A percentile compares a stretch with the other conserved stretches of the same genome.
These are phyloP conservation scores for Papio anubis DNA, from an alignment of 2,113 vertebrate genomes.

Conservation along the genomic window DNA sequence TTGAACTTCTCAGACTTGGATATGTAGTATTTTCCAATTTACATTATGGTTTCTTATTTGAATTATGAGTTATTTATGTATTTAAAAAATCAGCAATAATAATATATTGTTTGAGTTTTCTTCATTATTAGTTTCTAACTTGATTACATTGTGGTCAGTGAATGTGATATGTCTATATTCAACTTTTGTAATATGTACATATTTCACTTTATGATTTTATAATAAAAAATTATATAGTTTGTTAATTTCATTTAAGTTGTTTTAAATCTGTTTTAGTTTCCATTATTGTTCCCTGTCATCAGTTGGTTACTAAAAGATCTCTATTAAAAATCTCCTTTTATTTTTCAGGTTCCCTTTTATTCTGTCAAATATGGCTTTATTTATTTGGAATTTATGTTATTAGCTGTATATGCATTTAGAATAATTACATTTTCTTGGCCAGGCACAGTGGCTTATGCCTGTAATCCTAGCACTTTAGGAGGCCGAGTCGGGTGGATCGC, in stretches of 20 bases:
- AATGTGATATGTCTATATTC: background rate
- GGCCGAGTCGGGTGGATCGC: too few relatives aligned
- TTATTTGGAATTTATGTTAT: conserved; percentile 11
- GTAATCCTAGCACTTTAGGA: too few relatives aligned
- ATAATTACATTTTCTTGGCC: background rate
- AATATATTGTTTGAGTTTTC: background rate
- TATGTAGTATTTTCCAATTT: background rate
- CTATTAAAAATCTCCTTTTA: background rate
- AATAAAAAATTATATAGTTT: background rate
- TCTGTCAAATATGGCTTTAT: conserved; percentile 13
- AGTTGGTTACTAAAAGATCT: background rate
- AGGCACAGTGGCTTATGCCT: too few relatives aligned
- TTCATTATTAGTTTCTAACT: background rate
- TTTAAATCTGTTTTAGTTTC: background rate
- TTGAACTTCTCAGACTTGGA: background rate
- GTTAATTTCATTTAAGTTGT: background rate
- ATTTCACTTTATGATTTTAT: background rate
- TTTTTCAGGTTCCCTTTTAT: background rate
- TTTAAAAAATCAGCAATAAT: background rate
- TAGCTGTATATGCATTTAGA: background rate
- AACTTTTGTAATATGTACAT: background rate
- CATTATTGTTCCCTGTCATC: background rate
- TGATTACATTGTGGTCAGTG: background rate
- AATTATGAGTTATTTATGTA: background rate
- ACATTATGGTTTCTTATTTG: background rate